A percentile compares a stretch with the other conserved stretches of the same genome.
Evolutionary conservation across 2,113 vertebrate genomes (phyloP).

Genomic region (Limnothrissa miodon): DNA sequence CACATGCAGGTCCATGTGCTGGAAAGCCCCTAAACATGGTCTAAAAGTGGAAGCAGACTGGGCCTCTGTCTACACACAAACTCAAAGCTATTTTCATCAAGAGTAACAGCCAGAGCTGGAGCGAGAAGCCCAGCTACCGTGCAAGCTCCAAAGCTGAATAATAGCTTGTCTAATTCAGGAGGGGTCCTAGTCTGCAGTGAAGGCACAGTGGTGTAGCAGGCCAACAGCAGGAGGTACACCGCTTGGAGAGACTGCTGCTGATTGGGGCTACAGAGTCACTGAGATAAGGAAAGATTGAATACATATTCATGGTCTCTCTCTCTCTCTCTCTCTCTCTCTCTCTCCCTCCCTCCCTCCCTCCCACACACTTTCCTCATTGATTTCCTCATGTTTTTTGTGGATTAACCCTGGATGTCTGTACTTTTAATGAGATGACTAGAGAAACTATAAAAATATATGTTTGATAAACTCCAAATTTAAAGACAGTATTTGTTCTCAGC

Average conservation of each 20-base stretch:
- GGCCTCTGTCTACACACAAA: conserved; percentile 25
- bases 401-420: background rate
- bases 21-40: conserved; percentile 67
- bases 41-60: conserved; percentile 43
- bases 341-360: background rate
- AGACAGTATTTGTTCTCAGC: background rate
- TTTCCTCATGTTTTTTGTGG: background rate
- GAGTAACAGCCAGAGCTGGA: background rate
- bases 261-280: background rate
- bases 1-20: conserved; percentile 50
- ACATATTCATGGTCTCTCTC: background rate
- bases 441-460: background rate
- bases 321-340: background rate
- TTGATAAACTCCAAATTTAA: background rate
- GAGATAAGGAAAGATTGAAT: background rate
- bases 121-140: background rate
- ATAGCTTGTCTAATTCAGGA: conserved; percentile 40
- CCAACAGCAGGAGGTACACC: background rate
- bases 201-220: background rate
- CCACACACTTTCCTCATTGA: background rate
- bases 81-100: conserved; percentile 40
- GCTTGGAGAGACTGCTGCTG: background rate
- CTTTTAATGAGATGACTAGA: background rate
- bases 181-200: background rate
- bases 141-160: conserved; percentile 21